These are phyloP conservation scores for Hyperoodon ampullatus DNA, from an alignment of 2,113 vertebrate genomes.

Conservation along the genomic window DNA sequence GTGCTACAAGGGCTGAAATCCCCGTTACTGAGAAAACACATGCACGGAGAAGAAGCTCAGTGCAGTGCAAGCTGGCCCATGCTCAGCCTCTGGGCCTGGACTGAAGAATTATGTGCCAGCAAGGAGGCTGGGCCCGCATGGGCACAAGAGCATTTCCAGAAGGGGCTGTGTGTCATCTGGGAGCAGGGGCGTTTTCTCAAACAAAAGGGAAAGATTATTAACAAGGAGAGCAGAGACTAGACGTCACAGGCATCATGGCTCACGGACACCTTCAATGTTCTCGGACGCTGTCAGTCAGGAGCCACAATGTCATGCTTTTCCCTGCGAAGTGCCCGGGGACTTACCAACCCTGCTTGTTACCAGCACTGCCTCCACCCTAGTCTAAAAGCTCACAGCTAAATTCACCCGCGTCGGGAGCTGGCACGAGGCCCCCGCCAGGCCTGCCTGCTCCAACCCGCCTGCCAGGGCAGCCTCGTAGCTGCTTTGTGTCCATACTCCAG, in stretches of 20 bases:
- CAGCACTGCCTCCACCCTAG: neutral
- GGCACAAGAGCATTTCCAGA: neutral
- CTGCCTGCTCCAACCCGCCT: neutral
- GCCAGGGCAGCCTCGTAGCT: neutral
- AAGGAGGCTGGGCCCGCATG: neutral
- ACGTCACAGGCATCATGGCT: neutral
- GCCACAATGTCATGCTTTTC: neutral
- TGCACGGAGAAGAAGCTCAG: neutral
- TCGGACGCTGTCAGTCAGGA: neutral
- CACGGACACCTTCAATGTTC: neutral
- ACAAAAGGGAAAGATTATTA: neutral
- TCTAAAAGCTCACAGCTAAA: neutral
- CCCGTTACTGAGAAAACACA: neutral
- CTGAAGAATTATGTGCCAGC: neutral
- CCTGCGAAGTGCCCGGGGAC: neutral
- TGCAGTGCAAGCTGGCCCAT: neutral
- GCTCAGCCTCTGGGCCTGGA: neutral
- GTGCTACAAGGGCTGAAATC: neutral
- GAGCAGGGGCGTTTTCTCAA: neutral
- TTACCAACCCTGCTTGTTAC: neutral
- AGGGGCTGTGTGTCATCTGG: neutral
- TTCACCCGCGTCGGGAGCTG: neutral
- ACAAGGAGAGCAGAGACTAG: neutral
- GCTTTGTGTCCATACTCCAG: neutral
- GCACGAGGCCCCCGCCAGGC: neutral